These are phyloP conservation scores for Zootermopsis nevadensis DNA, from an alignment of 2,888 invertebrate species.

Conservation along the genomic window DNA sequence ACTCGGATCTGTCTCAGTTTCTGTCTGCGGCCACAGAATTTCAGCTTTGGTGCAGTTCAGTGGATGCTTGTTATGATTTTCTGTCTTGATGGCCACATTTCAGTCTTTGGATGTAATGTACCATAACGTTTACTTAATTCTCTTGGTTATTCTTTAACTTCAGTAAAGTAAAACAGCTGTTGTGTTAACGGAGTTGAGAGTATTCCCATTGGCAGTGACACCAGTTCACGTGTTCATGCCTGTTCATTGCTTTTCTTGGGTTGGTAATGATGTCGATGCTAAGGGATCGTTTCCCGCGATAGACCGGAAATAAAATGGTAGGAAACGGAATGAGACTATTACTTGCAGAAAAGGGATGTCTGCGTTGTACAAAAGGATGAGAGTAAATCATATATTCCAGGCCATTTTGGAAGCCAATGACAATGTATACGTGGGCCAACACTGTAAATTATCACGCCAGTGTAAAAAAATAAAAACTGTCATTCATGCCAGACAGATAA, in stretches of 20 bases:
- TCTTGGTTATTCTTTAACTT: too few species aligned
- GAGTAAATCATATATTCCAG: neutral
- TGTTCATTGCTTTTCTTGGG: neutral
- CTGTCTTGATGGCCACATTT: too few species aligned
- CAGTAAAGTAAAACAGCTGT: too few species aligned
- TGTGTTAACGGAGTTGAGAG: too few species aligned
- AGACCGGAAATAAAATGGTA: neutral
- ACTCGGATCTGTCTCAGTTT: too few species aligned
- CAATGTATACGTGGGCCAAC: conserved; percentile 37
- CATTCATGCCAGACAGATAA: conserved; percentile 16
- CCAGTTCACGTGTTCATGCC: too few species aligned
- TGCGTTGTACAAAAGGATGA: neutral
- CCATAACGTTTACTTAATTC: too few species aligned
- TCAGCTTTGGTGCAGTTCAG: too few species aligned
- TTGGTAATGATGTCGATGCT: neutral
- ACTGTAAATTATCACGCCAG: neutral
- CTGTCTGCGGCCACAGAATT: too few species aligned
- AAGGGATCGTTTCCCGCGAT: neutral
- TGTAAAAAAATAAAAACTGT: conserved; percentile 9
- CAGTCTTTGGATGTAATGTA: too few species aligned
- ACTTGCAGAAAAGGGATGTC: neutral
- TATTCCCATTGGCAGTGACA: too few species aligned
- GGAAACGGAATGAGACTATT: neutral
- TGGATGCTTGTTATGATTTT: too few species aligned
- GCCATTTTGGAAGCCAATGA: conserved; percentile 17